These are phyloP conservation scores for Columba guinea DNA, from an alignment of 2,797 vertebrate genomes.

Conservation along the genomic window DNA sequence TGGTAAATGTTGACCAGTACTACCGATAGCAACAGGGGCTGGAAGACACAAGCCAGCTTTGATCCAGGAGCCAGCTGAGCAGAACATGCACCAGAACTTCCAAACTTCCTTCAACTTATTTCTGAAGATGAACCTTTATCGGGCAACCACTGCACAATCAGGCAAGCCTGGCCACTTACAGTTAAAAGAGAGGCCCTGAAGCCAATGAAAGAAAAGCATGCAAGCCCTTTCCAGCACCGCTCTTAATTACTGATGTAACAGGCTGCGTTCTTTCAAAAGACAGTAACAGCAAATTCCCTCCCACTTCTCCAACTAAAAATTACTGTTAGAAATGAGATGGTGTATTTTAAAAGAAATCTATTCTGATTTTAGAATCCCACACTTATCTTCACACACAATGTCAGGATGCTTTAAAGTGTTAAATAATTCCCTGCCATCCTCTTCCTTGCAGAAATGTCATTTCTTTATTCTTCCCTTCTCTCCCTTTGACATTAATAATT, in stretches of 20 bases:
- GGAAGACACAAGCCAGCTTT: not conserved
- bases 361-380: slow-evolving; percentile 43
- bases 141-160: not conserved
- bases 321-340: slow-evolving; percentile 17
- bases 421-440: slow-evolving; percentile 27
- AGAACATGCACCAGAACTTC: not conserved
- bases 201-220: not conserved
- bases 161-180: not conserved
- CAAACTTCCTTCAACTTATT: not conserved
- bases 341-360: slow-evolving; percentile 25
- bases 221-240: not conserved
- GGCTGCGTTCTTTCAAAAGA: slow-evolving; percentile 34
- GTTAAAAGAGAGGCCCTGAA: not conserved
- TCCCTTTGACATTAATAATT: slow-evolving; percentile 47
- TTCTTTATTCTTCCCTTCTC: slow-evolving; percentile 25
- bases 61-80: not conserved
- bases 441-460: slow-evolving; percentile 38
- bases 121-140: not conserved
- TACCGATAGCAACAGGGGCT: not conserved
- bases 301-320: slow-evolving; percentile 33
- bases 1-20: not conserved
- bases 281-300: slow-evolving; percentile 28
- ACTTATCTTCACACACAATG: slow-evolving; percentile 1
- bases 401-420: slow-evolving; percentile 4
- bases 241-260: not conserved